Percentiles rank a stretch among this genome's conserved stretches.
phyloP scores from a whole-genome alignment of 2,797 vertebrate genomes.

The Lacerta agilis region DNA sequence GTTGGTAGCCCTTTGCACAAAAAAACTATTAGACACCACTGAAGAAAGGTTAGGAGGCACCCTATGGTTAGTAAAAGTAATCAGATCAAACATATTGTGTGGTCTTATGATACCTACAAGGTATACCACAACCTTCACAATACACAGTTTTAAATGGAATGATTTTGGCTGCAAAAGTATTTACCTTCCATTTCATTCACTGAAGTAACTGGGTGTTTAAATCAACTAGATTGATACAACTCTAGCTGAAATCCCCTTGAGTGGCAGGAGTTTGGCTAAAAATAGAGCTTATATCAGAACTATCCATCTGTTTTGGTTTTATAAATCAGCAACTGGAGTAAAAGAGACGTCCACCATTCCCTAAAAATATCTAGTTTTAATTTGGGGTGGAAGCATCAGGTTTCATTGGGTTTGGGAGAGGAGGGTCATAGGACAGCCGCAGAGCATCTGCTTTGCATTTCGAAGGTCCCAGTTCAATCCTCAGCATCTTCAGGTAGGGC shows the following conservation, averaged over 20 bases:
- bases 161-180: background rate
- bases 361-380: conserved; percentile 35
- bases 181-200: background rate
- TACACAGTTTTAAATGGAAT: background rate
- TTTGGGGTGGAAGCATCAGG: conserved; percentile 3
- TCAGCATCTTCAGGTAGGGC: too few relatives aligned
- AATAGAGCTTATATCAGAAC: conserved; percentile 56
- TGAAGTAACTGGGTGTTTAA: conserved; percentile 57
- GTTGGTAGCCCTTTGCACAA: background rate
- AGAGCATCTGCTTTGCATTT: too few relatives aligned
- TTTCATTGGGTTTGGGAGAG: background rate
- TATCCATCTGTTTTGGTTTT: conserved; percentile 58
- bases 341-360: conserved; percentile 25
- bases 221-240: conserved; percentile 68
- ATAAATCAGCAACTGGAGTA: conserved; percentile 38
- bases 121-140: background rate
- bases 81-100: conserved; percentile 5
- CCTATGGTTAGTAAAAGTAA: background rate
- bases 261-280: conserved; percentile 69
- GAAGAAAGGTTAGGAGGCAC: background rate
- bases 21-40: background rate
- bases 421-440: too few relatives aligned
- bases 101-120: background rate
- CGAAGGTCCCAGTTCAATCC: too few relatives aligned
- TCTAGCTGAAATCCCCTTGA: conserved; percentile 68